A percentile compares a stretch with the other conserved stretches of the same genome.
phyloP scores from a whole-genome alignment of 1,140 invertebrate genomes.

The Cepaea nemoralis region DNA sequence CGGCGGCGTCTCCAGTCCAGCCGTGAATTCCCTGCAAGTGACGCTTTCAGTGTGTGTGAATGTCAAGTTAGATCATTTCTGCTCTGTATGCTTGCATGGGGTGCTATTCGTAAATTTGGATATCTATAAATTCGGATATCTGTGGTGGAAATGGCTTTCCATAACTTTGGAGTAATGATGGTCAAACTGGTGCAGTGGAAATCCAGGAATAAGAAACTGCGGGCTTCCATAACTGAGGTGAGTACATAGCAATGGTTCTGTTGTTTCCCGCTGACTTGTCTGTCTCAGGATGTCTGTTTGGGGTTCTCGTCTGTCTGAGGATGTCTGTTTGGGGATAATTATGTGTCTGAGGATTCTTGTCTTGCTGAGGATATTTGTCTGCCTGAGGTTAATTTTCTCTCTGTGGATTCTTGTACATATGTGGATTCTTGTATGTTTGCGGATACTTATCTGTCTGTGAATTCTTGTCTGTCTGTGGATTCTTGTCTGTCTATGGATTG shows the following conservation, averaged over 20 bases:
- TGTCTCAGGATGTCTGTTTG: no score
- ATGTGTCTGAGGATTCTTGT: no score
- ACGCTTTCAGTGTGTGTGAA: background rate
- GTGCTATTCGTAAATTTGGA: background rate
- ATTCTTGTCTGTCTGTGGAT: no score
- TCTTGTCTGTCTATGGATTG: no score
- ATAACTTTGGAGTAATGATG: slow-evolving; percentile 17
- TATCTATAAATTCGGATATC: background rate
- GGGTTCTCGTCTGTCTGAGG: no score
- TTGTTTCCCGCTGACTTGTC: no score
- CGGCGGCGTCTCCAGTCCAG: background rate
- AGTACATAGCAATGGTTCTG: background rate
- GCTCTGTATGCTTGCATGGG: background rate
- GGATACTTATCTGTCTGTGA: no score
- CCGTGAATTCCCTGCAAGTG: background rate
- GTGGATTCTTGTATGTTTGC: no score
- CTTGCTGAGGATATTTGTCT: no score
- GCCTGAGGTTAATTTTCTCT: no score
- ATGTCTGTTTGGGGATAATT: no score
- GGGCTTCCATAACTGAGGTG: background rate
- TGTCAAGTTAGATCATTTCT: background rate
- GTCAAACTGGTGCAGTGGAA: slow-evolving; percentile 1
- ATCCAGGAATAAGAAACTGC: background rate
- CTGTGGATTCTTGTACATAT: no score
- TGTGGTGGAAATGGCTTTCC: background rate